These are phyloP conservation scores for Microtus ochrogaster DNA, from an alignment of 2,113 vertebrate species.

Conservation along the genomic window DNA sequence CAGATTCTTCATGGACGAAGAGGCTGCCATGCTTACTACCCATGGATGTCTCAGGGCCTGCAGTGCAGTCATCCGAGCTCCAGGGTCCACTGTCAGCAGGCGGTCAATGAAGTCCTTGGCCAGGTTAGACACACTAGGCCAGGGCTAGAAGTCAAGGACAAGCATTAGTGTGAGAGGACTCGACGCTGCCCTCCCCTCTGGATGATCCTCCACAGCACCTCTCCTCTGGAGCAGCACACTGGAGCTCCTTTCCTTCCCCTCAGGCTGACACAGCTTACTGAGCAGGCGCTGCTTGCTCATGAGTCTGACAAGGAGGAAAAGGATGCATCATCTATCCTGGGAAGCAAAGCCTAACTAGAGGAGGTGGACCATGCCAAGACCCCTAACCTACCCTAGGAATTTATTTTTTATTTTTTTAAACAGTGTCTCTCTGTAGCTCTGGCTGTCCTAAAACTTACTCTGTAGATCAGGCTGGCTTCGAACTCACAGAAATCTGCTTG, in stretches of 20 bases:
- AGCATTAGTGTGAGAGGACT: slow-evolving; percentile 32
- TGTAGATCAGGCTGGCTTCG: too few species aligned
- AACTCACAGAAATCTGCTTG: too few species aligned
- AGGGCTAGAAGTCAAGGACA: slow-evolving; percentile 90
- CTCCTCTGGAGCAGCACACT: neutral
- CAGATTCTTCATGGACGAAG: slow-evolving; percentile 99
- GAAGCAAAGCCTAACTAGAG: neutral
- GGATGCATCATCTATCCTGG: neutral
- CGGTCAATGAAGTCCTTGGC: slow-evolving; percentile 99
- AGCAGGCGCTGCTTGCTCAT: slow-evolving; percentile 7
- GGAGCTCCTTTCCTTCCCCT: neutral
- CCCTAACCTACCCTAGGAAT: too few species aligned
- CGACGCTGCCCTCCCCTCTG: neutral
- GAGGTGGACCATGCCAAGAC: neutral
- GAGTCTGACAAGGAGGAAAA: slow-evolving; percentile 1
- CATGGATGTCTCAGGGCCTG: slow-evolving; percentile 98
- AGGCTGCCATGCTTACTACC: slow-evolving; percentile 98
- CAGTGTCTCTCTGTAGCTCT: neutral
- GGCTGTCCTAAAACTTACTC: too few species aligned
- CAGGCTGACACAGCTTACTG: neutral
- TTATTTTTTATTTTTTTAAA: neutral
- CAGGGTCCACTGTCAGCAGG: slow-evolving; percentile 95
- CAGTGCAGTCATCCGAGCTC: slow-evolving; percentile 93
- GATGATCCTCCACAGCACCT: neutral
- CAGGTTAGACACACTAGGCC: slow-evolving; percentile 98